Conservation (phyloP, 2,888 invertebrate genomes). For the Cataglyphis rosenhaueri region DNA sequence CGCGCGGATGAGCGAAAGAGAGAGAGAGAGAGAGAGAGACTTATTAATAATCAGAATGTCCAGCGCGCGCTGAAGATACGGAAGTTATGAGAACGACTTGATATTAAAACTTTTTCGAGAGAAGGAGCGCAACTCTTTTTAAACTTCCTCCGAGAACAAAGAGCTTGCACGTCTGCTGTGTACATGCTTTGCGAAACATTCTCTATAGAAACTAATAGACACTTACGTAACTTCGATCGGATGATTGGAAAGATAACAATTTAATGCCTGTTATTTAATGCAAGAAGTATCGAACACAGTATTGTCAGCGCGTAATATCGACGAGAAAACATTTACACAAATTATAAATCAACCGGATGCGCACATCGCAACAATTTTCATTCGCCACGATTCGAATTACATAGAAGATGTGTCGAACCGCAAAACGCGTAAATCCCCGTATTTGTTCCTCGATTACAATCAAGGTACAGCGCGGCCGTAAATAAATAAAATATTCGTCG, state of each 20-base stretch:
- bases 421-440: background rate
- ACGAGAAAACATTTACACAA: background rate
- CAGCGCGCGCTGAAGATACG: slow-evolving; percentile 24
- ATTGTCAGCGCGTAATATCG: background rate
- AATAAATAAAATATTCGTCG: slow-evolving; percentile 37
- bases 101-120: slow-evolving; percentile 42
- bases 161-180: background rate
- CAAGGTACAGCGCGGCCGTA: background rate
- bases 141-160: slow-evolving; percentile 30
- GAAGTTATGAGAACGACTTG: slow-evolving; percentile 42
- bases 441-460: slow-evolving; percentile 14
- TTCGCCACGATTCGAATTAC: background rate
- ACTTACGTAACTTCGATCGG: slow-evolving; percentile 32
- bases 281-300: background rate
- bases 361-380: background rate
- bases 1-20: background rate
- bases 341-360: background rate
- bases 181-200: background rate
- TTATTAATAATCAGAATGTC: slow-evolving; percentile 41
- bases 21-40: background rate
- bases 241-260: slow-evolving; percentile 8
- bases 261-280: slow-evolving; percentile 5
- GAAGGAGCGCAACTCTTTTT: slow-evolving; percentile 21
- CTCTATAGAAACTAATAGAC: background rate
- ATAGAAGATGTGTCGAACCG: background rate